Conservation (phyloP, 2,113 vertebrate genomes). For the Galbula dea region DNA sequence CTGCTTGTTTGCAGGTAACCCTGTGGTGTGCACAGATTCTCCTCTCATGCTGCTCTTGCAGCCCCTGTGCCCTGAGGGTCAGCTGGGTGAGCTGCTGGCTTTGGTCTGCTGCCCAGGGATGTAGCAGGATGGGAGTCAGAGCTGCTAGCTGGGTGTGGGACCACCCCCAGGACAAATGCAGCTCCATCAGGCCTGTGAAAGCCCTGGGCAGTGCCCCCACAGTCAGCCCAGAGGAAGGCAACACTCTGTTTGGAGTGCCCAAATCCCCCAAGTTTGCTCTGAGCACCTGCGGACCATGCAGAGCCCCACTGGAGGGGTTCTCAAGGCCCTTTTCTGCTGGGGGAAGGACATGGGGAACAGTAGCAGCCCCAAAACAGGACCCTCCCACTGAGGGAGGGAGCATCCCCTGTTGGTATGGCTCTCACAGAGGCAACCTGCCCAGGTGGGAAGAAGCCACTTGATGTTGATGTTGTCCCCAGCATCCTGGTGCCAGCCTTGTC, state of each 20-base stretch:
- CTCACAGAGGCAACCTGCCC: neutral
- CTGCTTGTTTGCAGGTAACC: neutral
- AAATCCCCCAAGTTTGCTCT: neutral
- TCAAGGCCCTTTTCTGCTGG: neutral
- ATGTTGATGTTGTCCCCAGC: neutral
- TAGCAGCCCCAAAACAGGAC: neutral
- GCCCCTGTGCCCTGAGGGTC: neutral
- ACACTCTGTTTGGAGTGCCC: accelerated
- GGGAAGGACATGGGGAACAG: neutral
- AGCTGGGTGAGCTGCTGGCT: neutral
- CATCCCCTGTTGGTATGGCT: neutral
- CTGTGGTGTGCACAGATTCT: neutral
- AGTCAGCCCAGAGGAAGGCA: neutral
- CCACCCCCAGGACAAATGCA: neutral
- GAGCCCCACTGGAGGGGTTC: neutral
- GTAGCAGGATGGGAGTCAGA: neutral
- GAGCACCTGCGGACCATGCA: accelerated
- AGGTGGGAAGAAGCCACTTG: accelerated
- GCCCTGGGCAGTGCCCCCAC: accelerated
- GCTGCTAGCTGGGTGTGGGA: neutral
- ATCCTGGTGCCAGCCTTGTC: neutral
- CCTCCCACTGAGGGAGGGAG: accelerated
- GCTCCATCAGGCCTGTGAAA: neutral
- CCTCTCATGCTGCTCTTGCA: accelerated
- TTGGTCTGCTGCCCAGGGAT: accelerated